Evolutionary conservation across 2,888 invertebrate species (phyloP).

Genomic region (Acholoe squamosa): DNA sequence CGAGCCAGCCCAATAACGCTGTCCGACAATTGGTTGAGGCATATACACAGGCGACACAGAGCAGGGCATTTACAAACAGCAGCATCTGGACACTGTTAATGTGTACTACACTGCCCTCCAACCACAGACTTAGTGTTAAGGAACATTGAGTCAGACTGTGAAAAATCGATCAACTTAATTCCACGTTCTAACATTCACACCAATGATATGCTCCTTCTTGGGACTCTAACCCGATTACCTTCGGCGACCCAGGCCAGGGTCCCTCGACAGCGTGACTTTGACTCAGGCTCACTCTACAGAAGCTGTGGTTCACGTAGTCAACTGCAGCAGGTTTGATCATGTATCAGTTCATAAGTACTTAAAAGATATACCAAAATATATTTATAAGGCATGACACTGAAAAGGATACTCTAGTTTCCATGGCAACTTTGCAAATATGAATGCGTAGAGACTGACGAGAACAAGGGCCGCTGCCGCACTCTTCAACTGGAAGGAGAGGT

Average conservation of each 20-base stretch:
- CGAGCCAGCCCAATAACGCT: conserved; percentile 23
- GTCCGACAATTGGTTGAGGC: background rate
- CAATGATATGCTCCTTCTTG: too few species aligned
- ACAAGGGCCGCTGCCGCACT: conserved; percentile 69
- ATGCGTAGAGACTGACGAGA: conserved; percentile 67
- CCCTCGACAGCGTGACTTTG: too few species aligned
- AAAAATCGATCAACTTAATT: too few species aligned
- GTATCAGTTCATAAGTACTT: too few species aligned
- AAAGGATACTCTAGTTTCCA: conserved; percentile 65
- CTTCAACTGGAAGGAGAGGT: conserved; percentile 70
- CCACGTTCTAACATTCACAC: too few species aligned
- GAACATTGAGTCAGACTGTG: too few species aligned
- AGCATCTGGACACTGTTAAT: conserved; percentile 73
- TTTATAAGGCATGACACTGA: background rate
- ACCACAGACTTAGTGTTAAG: conserved; percentile 72
- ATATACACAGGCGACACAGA: conserved; percentile 72
- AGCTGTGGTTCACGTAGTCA: too few species aligned
- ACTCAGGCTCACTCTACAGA: too few species aligned
- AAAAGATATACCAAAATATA: background rate
- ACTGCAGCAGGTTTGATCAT: too few species aligned
- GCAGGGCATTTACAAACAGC: conserved; percentile 74
- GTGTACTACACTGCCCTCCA: conserved; percentile 73
- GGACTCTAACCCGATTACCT: too few species aligned
- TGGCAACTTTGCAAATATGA: conserved; percentile 64
- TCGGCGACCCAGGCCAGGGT: too few species aligned